These are phyloP conservation scores for Epinotia bilunana DNA, from an alignment of 2,888 invertebrate genomes.

Conservation along the genomic window DNA sequence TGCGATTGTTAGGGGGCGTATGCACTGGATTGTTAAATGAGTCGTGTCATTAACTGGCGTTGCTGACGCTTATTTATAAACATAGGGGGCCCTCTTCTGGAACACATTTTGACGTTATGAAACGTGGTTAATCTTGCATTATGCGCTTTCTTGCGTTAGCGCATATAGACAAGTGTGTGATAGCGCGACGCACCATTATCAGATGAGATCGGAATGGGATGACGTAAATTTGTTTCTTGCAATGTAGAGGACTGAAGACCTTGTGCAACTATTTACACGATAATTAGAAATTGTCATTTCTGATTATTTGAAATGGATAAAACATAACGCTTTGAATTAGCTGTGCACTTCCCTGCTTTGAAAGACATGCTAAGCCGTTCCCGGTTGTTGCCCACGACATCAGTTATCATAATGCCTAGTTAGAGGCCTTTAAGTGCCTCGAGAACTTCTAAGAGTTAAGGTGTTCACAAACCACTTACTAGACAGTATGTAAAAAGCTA, in stretches of 20 bases:
- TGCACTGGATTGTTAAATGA: conserved; percentile 30
- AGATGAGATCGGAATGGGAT: too few relatives aligned
- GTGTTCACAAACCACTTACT: background rate
- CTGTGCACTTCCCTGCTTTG: too few relatives aligned
- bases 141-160: background rate
- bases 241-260: too few relatives aligned
- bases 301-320: too few relatives aligned
- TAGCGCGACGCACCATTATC: background rate
- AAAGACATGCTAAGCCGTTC: too few relatives aligned
- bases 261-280: too few relatives aligned
- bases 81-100: background rate
- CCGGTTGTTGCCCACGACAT: too few relatives aligned
- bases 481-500: background rate
- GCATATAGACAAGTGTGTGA: background rate
- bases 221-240: too few relatives aligned
- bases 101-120: background rate
- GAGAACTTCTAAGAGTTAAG: background rate
- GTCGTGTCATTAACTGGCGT: conserved; percentile 35
- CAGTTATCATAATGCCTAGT: too few relatives aligned
- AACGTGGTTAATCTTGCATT: background rate
- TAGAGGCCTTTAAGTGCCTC: background rate
- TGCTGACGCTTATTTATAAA: conserved; percentile 12
- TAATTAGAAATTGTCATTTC: too few relatives aligned
- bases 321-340: too few relatives aligned
- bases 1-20: conserved; percentile 12